These are phyloP conservation scores for Arge pagana DNA, from an alignment of 2,888 invertebrate species.

Conservation along the genomic window DNA sequence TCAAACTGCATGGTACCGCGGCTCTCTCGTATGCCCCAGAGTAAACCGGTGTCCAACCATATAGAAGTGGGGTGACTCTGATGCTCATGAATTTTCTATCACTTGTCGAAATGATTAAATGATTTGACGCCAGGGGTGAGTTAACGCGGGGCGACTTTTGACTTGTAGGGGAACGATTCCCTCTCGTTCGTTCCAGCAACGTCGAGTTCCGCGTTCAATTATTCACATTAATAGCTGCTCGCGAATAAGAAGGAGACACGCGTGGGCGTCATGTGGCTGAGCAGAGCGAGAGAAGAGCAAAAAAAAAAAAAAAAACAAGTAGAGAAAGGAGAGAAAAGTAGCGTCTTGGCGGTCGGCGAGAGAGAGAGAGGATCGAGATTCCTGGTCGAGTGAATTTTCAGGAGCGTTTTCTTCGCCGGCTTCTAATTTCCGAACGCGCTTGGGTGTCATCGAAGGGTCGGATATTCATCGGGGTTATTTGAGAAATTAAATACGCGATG, in stretches of 20 bases:
- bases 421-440: too few species aligned
- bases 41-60: not conserved
- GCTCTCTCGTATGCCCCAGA: too few species aligned
- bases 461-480: too few species aligned
- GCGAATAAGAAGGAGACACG: not conserved
- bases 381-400: too few species aligned
- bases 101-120: slow-evolving; percentile 46
- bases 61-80: slow-evolving; percentile 13
- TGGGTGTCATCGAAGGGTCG: too few species aligned
- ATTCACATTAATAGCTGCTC: slow-evolving; percentile 48
- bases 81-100: slow-evolving; percentile 52
- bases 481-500: too few species aligned
- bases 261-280: not conserved
- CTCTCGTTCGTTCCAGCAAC: slow-evolving; percentile 11
- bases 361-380: too few species aligned
- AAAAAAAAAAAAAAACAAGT: too few species aligned
- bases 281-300: not conserved
- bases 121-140: slow-evolving; percentile 34
- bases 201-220: slow-evolving; percentile 37
- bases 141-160: slow-evolving; percentile 35
- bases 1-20: not conserved
- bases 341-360: too few species aligned
- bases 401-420: too few species aligned
- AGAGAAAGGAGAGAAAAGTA: too few species aligned
- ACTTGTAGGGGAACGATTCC: slow-evolving; percentile 32